Evolutionary conservation across 2,797 vertebrate genomes (phyloP), one percentile per base, ranked within the genome.

Genomic region (Carduelis carduelis): DNA sequence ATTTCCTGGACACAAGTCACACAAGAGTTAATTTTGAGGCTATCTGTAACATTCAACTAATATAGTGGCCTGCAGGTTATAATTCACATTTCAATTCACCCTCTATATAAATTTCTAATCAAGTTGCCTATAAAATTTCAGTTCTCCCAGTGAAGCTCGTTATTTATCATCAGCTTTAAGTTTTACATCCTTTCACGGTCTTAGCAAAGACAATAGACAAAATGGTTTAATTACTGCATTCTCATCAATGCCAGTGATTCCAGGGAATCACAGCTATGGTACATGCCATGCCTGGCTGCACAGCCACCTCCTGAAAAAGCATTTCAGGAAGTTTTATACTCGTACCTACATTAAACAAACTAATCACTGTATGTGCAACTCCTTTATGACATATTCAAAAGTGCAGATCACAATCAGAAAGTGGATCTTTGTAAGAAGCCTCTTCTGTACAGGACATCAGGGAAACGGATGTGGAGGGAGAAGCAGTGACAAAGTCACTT

Each of bases 1-100:
- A 79, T 90, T 96, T 93, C 87, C 91, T 90, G 72, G 50, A 81
- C 71, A 85, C 69, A 90, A 96, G 91, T 88, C 85, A 95, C 69
- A 79, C 76, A 91, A 89, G 72, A 86, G 30, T 79, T 94, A 78
- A 86, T 60, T 69, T 19, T 39, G 41, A 35, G 46, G 30, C 41
- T 89, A 74, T 35, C 47, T 0, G 0, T 66, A 89, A 85, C 17
- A 75, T 30, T 71, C 43, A 83, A 78, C 64, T 83, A 85, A 85
- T 75, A 53, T 9, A 75, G 37, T 63, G 22, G 12, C 44, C 85
- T 76, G 28, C 2, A 27, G 55, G 55, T 86, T 55, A 14, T 26
- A 81, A 83, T 49, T 90, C 46, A 66, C 81, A 59, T 83, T 92
- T 93, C 85, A 91, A 87, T 59, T 86, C 47, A 93, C 14, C 27